Percentiles rank a stretch among this genome's conserved stretches.
phyloP scores from a whole-genome alignment of 30 jellyfish, hydroid and myxozoan genomes.

The Pelagia noctiluca region DNA sequence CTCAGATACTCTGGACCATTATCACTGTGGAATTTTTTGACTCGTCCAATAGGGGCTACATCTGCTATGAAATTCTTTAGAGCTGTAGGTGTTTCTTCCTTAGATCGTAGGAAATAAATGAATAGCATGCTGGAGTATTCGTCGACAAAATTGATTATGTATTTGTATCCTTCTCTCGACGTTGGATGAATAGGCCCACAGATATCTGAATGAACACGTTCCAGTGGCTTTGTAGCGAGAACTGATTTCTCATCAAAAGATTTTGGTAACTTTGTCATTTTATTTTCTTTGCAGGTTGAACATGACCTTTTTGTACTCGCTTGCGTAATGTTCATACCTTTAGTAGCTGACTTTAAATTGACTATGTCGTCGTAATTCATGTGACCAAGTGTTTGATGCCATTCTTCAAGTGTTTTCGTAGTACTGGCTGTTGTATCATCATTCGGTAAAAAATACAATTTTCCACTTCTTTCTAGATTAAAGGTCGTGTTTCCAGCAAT shows the following conservation, averaged over 20 bases:
- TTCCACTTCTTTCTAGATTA: constrained; percentile 24
- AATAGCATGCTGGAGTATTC: constrained; percentile 45
- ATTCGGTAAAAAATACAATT: constrained; percentile 51
- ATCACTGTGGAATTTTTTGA: constrained; percentile 49
- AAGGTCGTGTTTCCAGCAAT: constrained; percentile 12
- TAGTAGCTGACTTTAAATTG: constrained; percentile 30
- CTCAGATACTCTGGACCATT: constrained; percentile 32
- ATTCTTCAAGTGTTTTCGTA: constrained; percentile 37
- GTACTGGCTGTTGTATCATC: constrained; percentile 24
- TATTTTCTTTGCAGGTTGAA: constrained; percentile 53
- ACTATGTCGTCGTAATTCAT: constrained; percentile 52
- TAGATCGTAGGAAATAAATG: constrained; percentile 37
- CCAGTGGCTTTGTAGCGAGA: constrained; percentile 51
- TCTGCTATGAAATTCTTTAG: constrained; percentile 25
- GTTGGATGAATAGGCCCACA: constrained; percentile 57
- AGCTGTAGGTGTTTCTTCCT: constrained; percentile 46
- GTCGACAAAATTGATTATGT: constrained; percentile 54
- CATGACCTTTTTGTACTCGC: constrained; percentile 32
- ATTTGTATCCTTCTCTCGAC: constrained; percentile 58
- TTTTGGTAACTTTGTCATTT: constrained; percentile 50
- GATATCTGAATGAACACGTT: constrained; percentile 49
- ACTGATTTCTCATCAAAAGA: constrained; percentile 8
- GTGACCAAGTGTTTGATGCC: constrained; percentile 60
- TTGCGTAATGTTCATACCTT: constrained; percentile 45
- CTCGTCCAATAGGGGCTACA: constrained; percentile 35